Evolutionary conservation across 2,113 vertebrate species (phyloP).

Genomic region (Nerophis ophidion): DNA sequence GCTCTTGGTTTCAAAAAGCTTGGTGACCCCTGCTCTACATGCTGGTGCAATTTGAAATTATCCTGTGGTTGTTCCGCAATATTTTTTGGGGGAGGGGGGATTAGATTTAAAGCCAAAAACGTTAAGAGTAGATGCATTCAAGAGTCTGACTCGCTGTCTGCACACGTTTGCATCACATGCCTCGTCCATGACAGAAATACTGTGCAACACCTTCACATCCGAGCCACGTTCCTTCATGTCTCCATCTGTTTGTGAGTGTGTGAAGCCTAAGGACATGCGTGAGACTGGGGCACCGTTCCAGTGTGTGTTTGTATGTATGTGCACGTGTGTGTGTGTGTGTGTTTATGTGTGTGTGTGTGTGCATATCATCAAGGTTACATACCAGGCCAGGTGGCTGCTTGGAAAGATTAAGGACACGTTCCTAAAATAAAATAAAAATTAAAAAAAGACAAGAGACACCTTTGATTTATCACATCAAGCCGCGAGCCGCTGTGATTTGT

Average conservation of each 20-base stretch:
- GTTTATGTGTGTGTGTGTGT: constrained; percentile 19
- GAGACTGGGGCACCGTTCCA: constrained; percentile 17
- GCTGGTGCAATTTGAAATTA: no score
- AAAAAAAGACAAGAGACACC: constrained; percentile 19
- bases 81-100: no score
- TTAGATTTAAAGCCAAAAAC: neutral
- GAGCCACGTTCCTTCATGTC: constrained; percentile 16
- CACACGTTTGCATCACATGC: constrained; percentile 18
- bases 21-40: no score
- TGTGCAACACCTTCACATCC: constrained; percentile 33
- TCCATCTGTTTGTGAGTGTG: constrained; percentile 6
- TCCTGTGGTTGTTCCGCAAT: no score
- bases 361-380: constrained; percentile 55
- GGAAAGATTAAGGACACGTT: constrained; percentile 62
- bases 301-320: constrained; percentile 8
- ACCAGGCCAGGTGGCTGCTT: constrained; percentile 61
- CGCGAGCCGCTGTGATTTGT: constrained; percentile 16
- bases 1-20: no score
- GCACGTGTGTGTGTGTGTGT: constrained; percentile 5
- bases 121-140: constrained; percentile 5
- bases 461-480: constrained; percentile 49
- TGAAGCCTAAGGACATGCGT: constrained; percentile 43
- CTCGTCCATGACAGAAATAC: constrained; percentile 28
- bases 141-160: constrained; percentile 9
- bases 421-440: constrained; percentile 33